phyloP scores from a whole-genome alignment of 2,888 invertebrate genomes.

The Tiliacea citrago region DNA sequence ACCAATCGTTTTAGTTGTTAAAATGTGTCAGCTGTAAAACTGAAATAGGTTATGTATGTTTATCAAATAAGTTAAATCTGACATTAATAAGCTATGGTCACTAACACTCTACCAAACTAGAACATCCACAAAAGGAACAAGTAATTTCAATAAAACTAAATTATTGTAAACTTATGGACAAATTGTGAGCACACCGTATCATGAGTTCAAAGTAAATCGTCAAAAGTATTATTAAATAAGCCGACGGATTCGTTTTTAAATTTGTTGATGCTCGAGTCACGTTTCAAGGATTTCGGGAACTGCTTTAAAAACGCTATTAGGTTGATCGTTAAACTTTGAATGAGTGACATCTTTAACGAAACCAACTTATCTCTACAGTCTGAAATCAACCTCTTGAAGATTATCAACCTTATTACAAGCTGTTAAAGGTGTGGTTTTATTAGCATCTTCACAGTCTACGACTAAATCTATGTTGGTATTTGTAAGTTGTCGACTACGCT shows the following conservation, averaged over 20 bases:
- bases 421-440: conserved; percentile 31
- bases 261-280: conserved; percentile 89
- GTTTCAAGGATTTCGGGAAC: conserved; percentile 89
- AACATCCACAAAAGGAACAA: conserved; percentile 30
- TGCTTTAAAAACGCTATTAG: conserved; percentile 89
- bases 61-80: conserved; percentile 2
- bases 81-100: conserved; percentile 4
- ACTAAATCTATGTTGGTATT: conserved; percentile 69
- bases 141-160: conserved; percentile 63
- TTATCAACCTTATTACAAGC: conserved; percentile 59
- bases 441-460: neutral
- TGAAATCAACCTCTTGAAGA: conserved; percentile 7
- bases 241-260: conserved; percentile 86
- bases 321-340: conserved; percentile 89
- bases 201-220: conserved; percentile 84
- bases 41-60: neutral
- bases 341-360: conserved; percentile 88
- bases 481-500: conserved; percentile 84
- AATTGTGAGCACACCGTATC: conserved; percentile 78
- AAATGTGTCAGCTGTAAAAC: neutral
- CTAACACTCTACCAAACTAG: conserved; percentile 11
- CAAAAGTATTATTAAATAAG: conserved; percentile 84
- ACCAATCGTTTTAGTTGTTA: too few relatives aligned
- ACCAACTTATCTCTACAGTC: conserved; percentile 65
- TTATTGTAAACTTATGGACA: conserved; percentile 71